Percentiles rank a stretch among this genome's conserved stretches.
Evolutionary conservation across 1,140 invertebrate species (phyloP).

Genomic region (Idris sp.): DNA sequence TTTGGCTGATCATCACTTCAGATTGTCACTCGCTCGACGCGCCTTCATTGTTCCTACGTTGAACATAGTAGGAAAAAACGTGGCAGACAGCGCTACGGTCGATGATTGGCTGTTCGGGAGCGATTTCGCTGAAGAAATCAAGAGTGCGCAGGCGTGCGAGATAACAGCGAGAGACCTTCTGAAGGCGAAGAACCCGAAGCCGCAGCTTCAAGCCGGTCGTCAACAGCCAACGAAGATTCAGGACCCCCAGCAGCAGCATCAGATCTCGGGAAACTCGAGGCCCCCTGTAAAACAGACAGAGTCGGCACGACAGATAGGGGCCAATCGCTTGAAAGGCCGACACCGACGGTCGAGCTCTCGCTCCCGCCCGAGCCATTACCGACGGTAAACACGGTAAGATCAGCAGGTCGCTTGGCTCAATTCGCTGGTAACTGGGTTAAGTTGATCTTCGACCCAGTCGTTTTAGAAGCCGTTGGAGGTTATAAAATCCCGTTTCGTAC

Average conservation of each 20-base stretch:
- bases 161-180: slow-evolving; percentile 10
- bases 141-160: slow-evolving; percentile 19
- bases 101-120: slow-evolving; percentile 26
- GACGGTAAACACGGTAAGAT: background rate
- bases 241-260: too few relatives aligned
- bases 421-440: background rate
- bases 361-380: background rate
- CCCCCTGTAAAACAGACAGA: too few relatives aligned
- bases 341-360: background rate
- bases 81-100: slow-evolving; percentile 7
- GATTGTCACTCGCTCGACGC: slow-evolving; percentile 7
- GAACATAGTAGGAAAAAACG: slow-evolving; percentile 12
- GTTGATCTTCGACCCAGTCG: background rate
- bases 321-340: background rate
- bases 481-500: background rate
- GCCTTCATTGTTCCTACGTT: slow-evolving; percentile 13
- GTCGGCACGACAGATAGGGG: background rate
- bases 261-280: too few relatives aligned
- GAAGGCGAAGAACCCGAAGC: background rate
- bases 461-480: background rate
- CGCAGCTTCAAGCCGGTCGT: too few relatives aligned
- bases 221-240: too few relatives aligned
- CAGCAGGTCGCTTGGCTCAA: background rate
- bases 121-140: slow-evolving; percentile 16
- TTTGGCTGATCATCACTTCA: slow-evolving; percentile 1